Percentiles rank a stretch among this genome's conserved stretches.
These are phyloP conservation scores for Drosophila flavopinicola DNA, from an alignment of 2,888 invertebrate species.

Conservation along the genomic window DNA sequence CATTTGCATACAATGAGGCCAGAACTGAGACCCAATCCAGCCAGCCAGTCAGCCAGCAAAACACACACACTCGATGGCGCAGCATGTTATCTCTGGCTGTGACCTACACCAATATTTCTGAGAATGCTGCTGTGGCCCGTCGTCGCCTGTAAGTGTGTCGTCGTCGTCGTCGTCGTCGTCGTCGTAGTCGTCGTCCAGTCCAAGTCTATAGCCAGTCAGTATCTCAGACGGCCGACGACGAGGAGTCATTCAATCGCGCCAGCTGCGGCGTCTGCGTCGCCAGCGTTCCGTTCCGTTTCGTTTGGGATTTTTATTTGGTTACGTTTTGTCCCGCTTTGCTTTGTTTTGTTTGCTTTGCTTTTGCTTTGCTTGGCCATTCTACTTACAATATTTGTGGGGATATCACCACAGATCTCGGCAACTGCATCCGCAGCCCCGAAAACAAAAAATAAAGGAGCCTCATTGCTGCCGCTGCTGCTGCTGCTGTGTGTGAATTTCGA, in stretches of 20 bases:
- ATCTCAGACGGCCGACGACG: slow-evolving; percentile 73
- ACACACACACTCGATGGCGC: slow-evolving; percentile 63
- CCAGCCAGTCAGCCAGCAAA: slow-evolving; percentile 15
- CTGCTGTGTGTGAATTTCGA: slow-evolving; percentile 71
- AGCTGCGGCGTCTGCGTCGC: slow-evolving; percentile 75
- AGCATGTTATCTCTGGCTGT: slow-evolving; percentile 85
- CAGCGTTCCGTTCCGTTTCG: slow-evolving; percentile 57
- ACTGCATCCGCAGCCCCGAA: slow-evolving; percentile 64
- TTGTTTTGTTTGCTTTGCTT: slow-evolving; percentile 51
- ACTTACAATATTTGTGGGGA: slow-evolving; percentile 78
- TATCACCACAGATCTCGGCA: slow-evolving; percentile 72
- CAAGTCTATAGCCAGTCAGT: slow-evolving; percentile 69
- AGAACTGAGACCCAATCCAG: slow-evolving; percentile 57
- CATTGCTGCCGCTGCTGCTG: slow-evolving; percentile 15
- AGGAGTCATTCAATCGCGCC: slow-evolving; percentile 79
- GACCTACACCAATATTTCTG: slow-evolving; percentile 85
- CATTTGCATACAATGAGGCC: slow-evolving; percentile 85
- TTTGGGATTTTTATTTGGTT: slow-evolving; percentile 42
- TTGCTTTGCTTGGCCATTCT: slow-evolving; percentile 68
- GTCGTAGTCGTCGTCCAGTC: slow-evolving; percentile 57
- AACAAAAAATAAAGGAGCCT: slow-evolving; percentile 47
- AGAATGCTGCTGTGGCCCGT: slow-evolving; percentile 82
- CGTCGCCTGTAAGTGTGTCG: slow-evolving; percentile 77
- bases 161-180: slow-evolving; percentile 52
- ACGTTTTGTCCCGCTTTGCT: slow-evolving; percentile 44